Percentiles rank a stretch among this genome's conserved stretches.
Conservation (phyloP, 2,797 vertebrate genomes). For the Chromis chromis region DNA sequence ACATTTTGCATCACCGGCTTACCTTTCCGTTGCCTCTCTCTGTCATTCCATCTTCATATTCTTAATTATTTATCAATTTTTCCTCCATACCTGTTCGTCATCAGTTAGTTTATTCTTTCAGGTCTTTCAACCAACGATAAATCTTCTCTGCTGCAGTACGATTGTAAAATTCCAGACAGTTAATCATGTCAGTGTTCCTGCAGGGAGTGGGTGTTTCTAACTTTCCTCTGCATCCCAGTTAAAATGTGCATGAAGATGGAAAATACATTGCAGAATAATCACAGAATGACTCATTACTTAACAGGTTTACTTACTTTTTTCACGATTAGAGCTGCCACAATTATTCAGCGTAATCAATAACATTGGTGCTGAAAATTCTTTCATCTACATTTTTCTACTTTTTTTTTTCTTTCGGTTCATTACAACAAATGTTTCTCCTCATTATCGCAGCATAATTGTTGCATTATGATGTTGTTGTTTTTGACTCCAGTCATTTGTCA, state of each 20-base stretch:
- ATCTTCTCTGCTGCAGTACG: neutral
- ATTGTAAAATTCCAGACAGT: constrained; percentile 21
- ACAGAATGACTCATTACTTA: constrained; percentile 11
- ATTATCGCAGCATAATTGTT: too few species aligned
- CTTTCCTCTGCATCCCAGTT: neutral
- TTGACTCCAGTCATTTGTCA: too few species aligned
- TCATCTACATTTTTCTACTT: too few species aligned
- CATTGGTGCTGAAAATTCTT: too few species aligned
- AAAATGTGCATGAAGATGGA: constrained; percentile 15
- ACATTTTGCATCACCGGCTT: neutral
- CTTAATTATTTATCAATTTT: constrained; percentile 16
- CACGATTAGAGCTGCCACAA: too few species aligned
- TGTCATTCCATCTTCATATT: constrained; percentile 14
- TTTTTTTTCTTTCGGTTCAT: too few species aligned
- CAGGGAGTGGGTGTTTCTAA: constrained; percentile 14
- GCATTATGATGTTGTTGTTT: too few species aligned
- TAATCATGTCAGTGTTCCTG: constrained; percentile 39
- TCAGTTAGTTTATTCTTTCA: constrained; percentile 1
- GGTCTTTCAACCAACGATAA: neutral
- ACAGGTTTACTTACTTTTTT: neutral
- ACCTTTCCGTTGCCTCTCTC: constrained; percentile 16
- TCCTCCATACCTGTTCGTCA: neutral
- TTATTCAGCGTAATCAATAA: too few species aligned
- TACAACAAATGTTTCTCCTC: too few species aligned
- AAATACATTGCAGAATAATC: constrained; percentile 11